Conservation (phyloP, 1,140 invertebrate species). For the Brachionus paranguensis region DNA sequence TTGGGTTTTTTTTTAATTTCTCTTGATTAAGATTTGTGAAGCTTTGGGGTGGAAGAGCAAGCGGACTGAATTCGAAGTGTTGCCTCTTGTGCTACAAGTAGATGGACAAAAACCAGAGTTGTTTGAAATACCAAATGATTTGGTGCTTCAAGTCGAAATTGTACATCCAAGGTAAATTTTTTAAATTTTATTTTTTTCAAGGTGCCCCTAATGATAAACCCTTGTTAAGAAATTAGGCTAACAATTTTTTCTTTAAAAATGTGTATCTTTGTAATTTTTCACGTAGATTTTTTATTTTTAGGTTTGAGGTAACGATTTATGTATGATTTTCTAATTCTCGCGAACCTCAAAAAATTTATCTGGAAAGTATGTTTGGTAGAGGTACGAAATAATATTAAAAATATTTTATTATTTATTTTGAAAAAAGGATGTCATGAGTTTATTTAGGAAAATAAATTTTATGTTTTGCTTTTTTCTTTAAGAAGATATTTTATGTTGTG, state of each 20-base stretch:
- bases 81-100: slow-evolving; percentile 80
- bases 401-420: background rate
- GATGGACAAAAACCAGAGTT: slow-evolving; percentile 83
- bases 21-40: slow-evolving; percentile 67
- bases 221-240: background rate
- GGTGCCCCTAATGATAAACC: background rate
- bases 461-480: background rate
- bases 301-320: background rate
- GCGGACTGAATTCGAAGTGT: slow-evolving; percentile 69
- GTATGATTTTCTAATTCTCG: background rate
- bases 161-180: slow-evolving; percentile 67
- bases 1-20: background rate
- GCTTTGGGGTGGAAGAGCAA: slow-evolving; percentile 76
- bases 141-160: slow-evolving; percentile 77
- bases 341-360: background rate
- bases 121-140: slow-evolving; percentile 79
- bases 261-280: background rate
- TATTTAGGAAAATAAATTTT: background rate
- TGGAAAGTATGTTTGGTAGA: background rate
- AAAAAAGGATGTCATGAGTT: background rate
- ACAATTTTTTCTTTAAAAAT: background rate
- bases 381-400: background rate
- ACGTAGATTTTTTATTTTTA: background rate
- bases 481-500: background rate
- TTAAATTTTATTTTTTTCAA: too few species aligned